These are phyloP conservation scores for Copidosoma aretas DNA, from an alignment of 2,888 invertebrate species.

Conservation along the genomic window DNA sequence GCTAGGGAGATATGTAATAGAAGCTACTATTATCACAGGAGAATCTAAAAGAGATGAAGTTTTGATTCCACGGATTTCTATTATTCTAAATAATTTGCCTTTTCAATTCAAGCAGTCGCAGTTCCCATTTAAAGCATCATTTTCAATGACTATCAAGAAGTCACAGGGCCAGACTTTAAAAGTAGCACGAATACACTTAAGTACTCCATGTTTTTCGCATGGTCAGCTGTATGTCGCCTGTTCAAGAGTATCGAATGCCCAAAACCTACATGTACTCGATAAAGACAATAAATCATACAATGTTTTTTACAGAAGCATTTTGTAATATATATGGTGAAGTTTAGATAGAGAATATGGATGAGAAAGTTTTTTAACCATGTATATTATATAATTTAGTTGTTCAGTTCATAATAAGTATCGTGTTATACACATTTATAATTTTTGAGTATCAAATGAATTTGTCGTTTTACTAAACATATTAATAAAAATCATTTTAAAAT, in stretches of 20 bases:
- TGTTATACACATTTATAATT: too few species aligned
- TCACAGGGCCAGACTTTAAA: constrained; percentile 55
- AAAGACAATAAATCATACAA: too few species aligned
- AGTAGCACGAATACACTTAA: constrained; percentile 52
- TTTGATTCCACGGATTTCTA: constrained; percentile 40
- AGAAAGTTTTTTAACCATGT: too few species aligned
- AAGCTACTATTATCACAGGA: constrained; percentile 48
- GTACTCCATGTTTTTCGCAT: constrained; percentile 55
- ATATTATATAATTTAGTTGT: too few species aligned
- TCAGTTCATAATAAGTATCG: too few species aligned
- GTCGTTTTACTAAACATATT: too few species aligned
- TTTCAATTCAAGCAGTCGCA: constrained; percentile 50
- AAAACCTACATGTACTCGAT: too few species aligned
- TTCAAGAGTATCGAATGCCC: constrained; percentile 41
- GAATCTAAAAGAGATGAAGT: constrained; percentile 36
- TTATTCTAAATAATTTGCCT: constrained; percentile 38
- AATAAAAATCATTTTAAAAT: too few species aligned
- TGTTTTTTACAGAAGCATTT: too few species aligned
- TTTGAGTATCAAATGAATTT: too few species aligned
- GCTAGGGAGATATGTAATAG: constrained; percentile 48
- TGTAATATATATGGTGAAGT: too few species aligned
- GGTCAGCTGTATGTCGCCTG: constrained; percentile 57
- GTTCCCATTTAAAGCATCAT: constrained; percentile 50
- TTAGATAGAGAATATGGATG: too few species aligned
- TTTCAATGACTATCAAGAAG: constrained; percentile 56